phyloP scores from a whole-genome alignment of 1,140 invertebrate species.

The Bombus sibiricus region DNA sequence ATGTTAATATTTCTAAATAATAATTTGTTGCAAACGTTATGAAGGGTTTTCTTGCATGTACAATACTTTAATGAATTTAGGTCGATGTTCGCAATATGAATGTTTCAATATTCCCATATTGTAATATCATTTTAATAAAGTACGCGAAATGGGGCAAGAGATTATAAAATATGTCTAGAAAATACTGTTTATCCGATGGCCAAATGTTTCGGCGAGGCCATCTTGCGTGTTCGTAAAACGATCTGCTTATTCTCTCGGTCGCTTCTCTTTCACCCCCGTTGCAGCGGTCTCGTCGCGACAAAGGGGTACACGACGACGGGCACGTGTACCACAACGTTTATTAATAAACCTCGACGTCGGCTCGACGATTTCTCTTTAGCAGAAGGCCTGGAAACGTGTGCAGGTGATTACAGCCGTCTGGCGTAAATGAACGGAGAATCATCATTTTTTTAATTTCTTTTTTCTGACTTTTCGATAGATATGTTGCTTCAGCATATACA shows the following conservation, averaged over 20 bases:
- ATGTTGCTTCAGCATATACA: background rate
- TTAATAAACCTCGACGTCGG: constrained; percentile 78
- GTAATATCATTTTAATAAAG: background rate
- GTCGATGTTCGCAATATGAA: background rate
- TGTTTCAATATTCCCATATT: background rate
- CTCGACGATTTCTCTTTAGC: constrained; percentile 74
- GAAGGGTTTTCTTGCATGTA: background rate
- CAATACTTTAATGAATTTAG: background rate
- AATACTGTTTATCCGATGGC: constrained; percentile 50
- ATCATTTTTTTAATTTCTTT: background rate
- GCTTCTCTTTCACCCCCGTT: constrained; percentile 58
- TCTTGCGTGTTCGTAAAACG: constrained; percentile 60
- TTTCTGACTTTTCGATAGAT: background rate
- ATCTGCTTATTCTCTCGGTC: constrained; percentile 67
- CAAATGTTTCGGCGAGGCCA: constrained; percentile 46
- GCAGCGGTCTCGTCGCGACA: constrained; percentile 71
- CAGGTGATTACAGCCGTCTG: constrained; percentile 56
- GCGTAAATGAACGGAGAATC: constrained; percentile 35
- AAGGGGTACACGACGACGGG: constrained; percentile 74
- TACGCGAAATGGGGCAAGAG: background rate
- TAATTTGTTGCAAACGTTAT: background rate
- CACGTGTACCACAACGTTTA: constrained; percentile 79
- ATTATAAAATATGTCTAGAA: constrained; percentile 10
- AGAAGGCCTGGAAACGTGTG: constrained; percentile 68
- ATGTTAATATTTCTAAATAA: background rate